Base-by-base conservation (phyloP, 1,140 invertebrate species). In the Drosophila mauritiana region DNA sequence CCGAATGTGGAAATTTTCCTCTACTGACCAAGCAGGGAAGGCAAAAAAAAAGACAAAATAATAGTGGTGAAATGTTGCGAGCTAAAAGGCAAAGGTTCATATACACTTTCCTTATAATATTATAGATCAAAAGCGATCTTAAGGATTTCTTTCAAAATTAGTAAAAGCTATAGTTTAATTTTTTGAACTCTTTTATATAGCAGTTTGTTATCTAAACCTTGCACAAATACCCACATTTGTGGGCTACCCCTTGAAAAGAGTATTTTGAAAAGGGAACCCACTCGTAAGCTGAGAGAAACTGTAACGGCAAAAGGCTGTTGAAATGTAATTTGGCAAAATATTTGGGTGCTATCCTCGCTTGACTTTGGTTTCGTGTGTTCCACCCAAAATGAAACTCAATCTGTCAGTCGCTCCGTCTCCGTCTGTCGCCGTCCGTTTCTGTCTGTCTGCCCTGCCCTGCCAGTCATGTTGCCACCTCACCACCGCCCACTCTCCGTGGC, bases 251-350 rank as follows among this genome's bases (percentile, higher is more conserved):
- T 39, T 25, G 4, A 13, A 20, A 27, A 82, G 80, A 10, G 58
- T 52, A 82, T 69, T 3, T 10, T 13, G 20, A 40, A 55, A 40
- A 27, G 46, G 27, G n/a, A 63, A 7, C 27, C 27, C 42, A 12
- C 34, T 55, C 51, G 57, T 59, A 43, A 43, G 49, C 56, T 55
- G 17, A 46, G 45, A 64, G 58, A 67, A 76, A 51, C 59, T 59
- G 70, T 73, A 72, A 64, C 72, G 55, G 70, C 70, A 76, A 83
- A 82, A 86, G 83, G 75, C 83, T 90, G 84, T 80, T 83, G 80
- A 89, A 89, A 90, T 89, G 84, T 89, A 89, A 89, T 89, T 89
- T 89, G 84, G 80, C 75, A 79, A 78, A 79, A 85, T 88, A 78
- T 88, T 88, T 88, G 73, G 61, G 81, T 68, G 61, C 64, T 27